Percentiles rank a stretch among this genome's conserved stretches.
Conservation (phyloP, 1,140 invertebrate species). For the Mizuhopecten yessoensis region DNA sequence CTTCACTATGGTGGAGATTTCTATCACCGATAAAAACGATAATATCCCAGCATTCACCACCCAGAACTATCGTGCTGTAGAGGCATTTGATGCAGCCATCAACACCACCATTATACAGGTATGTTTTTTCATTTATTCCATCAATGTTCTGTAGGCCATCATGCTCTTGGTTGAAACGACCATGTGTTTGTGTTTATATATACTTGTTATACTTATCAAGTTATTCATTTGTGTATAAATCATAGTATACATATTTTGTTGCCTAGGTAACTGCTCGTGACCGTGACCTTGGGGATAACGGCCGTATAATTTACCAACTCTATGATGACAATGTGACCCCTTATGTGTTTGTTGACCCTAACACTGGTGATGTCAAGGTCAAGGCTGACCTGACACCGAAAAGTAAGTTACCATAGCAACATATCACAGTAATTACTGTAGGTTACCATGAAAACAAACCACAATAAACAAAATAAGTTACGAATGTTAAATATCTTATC, state of each 20-base stretch:
- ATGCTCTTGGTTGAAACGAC: background rate
- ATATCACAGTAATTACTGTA: background rate
- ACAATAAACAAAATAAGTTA: too few relatives aligned
- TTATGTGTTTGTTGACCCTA: slow-evolving; percentile 70
- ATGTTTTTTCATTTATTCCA: background rate
- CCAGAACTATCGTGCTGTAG: slow-evolving; percentile 75
- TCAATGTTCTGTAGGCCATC: too few relatives aligned
- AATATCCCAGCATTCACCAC: slow-evolving; percentile 90
- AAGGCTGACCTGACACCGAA: slow-evolving; percentile 61
- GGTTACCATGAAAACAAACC: too few relatives aligned
- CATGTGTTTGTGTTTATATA: background rate
- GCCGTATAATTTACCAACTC: slow-evolving; percentile 89
- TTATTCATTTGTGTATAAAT: background rate
- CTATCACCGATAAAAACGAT: slow-evolving; percentile 93
- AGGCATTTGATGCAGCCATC: slow-evolving; percentile 69
- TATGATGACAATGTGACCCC: slow-evolving; percentile 74
- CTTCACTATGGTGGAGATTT: slow-evolving; percentile 91
- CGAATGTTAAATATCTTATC: too few relatives aligned
- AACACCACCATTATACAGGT: slow-evolving; percentile 77
- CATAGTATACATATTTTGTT: slow-evolving; percentile 60
- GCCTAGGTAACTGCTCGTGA: slow-evolving; percentile 90
- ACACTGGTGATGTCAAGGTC: slow-evolving; percentile 71
- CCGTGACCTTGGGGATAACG: slow-evolving; percentile 91
- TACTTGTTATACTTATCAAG: background rate
- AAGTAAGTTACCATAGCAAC: slow-evolving; percentile 57